A percentile compares a stretch with the other conserved stretches of the same genome.
Evolutionary conservation across 1,140 invertebrate species (phyloP).

Genomic region (Heterodera schachtii): DNA sequence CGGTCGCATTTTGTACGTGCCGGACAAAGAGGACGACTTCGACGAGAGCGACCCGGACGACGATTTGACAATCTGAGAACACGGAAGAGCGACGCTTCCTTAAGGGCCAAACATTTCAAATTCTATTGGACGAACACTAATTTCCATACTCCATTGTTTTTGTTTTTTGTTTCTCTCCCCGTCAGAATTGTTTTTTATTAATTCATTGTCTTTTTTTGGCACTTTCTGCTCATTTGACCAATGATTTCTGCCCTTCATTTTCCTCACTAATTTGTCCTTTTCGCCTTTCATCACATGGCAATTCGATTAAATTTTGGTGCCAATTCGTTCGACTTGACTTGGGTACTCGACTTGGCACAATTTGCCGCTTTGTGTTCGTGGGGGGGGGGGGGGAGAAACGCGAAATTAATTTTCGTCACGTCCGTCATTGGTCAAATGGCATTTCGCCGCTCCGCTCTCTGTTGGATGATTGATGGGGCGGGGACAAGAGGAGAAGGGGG

Average conservation of each 20-base stretch:
- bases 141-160: too few relatives aligned
- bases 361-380: not conserved
- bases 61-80: constrained; percentile 57
- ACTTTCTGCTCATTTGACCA: not conserved
- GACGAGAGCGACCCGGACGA: constrained; percentile 63
- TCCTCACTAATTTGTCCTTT: not conserved
- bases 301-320: constrained; percentile 13
- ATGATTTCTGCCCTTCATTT: not conserved
- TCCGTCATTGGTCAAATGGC: not conserved
- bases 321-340: not conserved
- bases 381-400: not conserved
- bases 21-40: constrained; percentile 57
- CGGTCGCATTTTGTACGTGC: constrained; percentile 58
- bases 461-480: constrained; percentile 18
- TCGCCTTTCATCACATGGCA: not conserved
- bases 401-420: constrained; percentile 19
- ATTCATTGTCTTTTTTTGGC: too few relatives aligned
- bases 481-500: too few relatives aligned
- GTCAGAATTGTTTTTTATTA: too few relatives aligned
- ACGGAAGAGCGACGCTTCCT: not conserved
- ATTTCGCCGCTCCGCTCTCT: not conserved
- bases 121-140: too few relatives aligned
- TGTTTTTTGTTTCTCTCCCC: too few relatives aligned
- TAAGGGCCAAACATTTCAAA: not conserved
- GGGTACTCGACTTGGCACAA: not conserved